Base-by-base conservation (phyloP, 1,140 invertebrate genomes). In the Drosophila ambigua region DNA sequence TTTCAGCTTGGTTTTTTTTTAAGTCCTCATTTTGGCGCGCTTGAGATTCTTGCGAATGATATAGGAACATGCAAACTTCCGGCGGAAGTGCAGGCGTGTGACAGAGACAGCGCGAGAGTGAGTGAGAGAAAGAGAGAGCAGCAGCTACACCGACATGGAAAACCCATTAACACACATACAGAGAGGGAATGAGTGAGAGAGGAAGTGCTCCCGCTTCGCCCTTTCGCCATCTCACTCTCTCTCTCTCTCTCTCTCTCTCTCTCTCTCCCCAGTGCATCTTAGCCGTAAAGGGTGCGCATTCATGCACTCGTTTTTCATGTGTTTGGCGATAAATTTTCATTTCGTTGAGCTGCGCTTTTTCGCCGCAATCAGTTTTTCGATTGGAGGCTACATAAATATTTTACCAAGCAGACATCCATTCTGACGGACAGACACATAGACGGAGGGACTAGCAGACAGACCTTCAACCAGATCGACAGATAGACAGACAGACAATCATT, bases 11-110 rank as follows among this genome's bases (percentile, higher is more conserved):
- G 2, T 60, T n/a, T 16, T 57, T 45, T 9, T 65, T 67, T 65
- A 76, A 79, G 73, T 73, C 67, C 72, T 76, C 67, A 77, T 88
- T 87, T 88, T 82, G 79, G 83, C 79, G 82, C 83, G 79, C 75
- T 87, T 87, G 81, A 87, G 83, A 87, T 87, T 68, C 64, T 77
- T 72, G 60, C 61, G 63, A 82, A 88, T 83, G 82, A 87, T 87
- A 87, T 60, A 83, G 75, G 81, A 87, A 87, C 83, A 87, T 87
- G 82, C 82, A 87, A 87, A 88, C 82, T 87, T 87, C 82, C 82
- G 82, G 48, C 77, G 80, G 80, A 83, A 83, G 76, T 84, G 65
- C 76, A 83, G 69, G 51, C 52, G 75, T 48, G 54, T 43, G 67
- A 61, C 55, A 61, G 68, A 54, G 68, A 67, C 52, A 49, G 67